Conservation (phyloP, 2,113 vertebrate species). For the Rafetus swinhoei region DNA sequence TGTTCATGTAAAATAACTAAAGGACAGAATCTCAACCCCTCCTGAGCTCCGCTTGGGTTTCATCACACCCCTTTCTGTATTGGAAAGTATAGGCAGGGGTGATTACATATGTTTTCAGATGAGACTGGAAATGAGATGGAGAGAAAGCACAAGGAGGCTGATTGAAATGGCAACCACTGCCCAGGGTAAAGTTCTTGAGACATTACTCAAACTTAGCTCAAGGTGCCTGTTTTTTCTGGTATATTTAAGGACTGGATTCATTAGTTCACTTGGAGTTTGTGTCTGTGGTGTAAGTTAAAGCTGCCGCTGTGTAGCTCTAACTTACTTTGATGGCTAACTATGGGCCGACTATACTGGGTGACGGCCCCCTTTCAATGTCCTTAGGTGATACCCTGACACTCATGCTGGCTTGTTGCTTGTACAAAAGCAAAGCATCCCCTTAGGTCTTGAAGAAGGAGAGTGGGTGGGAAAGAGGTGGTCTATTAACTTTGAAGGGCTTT, state of each 20-base stretch:
- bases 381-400: neutral
- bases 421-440: neutral
- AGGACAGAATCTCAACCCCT: neutral
- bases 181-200: neutral
- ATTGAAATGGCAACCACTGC: neutral
- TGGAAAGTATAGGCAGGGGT: neutral
- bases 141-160: fast-evolving
- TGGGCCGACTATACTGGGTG: neutral
- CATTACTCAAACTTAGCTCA: neutral
- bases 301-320: neutral
- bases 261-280: neutral
- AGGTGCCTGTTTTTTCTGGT: neutral
- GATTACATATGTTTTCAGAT: neutral
- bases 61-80: neutral
- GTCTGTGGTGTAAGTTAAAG: neutral
- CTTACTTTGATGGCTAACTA: neutral
- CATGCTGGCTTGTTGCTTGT: neutral
- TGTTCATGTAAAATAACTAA: neutral
- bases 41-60: neutral
- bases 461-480: neutral
- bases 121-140: neutral
- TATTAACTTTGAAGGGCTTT: neutral
- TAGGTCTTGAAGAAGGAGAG: neutral
- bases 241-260: neutral
- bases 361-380: neutral